Evolutionary conservation across 2,797 vertebrate species (phyloP).

Genomic region (Danio aesculapii): DNA sequence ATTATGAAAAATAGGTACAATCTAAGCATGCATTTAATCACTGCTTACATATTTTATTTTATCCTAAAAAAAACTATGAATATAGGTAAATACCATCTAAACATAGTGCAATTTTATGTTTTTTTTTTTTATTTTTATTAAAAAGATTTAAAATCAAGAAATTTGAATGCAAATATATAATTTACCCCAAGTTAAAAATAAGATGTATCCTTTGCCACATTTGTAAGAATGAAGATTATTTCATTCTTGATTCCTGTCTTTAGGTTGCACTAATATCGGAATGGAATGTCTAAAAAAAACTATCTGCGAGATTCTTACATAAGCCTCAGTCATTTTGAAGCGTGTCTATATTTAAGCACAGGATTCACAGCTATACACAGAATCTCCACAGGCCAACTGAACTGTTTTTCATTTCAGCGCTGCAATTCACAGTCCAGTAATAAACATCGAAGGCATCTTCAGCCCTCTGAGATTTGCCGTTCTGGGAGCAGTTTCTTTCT

Average conservation of each 20-base stretch:
- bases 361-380: slow-evolving; percentile 22
- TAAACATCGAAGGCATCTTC: slow-evolving; percentile 49
- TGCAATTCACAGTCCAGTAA: slow-evolving; percentile 48
- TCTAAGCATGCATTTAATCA: too few species aligned
- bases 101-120: too few species aligned
- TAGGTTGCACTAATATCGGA: background rate
- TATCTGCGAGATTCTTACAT: slow-evolving; percentile 10
- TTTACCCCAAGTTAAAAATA: background rate
- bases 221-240: background rate
- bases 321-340: slow-evolving; percentile 21
- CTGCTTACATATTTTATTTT: too few species aligned
- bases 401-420: slow-evolving; percentile 36
- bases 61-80: too few species aligned
- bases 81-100: too few species aligned
- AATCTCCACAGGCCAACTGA: slow-evolving; percentile 7
- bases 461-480: slow-evolving; percentile 17
- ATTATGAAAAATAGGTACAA: too few species aligned
- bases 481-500: slow-evolving; percentile 20
- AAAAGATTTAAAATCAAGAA: background rate
- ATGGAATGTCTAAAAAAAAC: slow-evolving; percentile 37
- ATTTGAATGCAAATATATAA: background rate
- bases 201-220: background rate
- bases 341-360: slow-evolving; percentile 16
- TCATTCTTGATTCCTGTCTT: background rate
- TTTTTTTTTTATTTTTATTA: too few species aligned